Conservation (phyloP, 2,888 invertebrate species). For the Metacarcinus magister region DNA sequence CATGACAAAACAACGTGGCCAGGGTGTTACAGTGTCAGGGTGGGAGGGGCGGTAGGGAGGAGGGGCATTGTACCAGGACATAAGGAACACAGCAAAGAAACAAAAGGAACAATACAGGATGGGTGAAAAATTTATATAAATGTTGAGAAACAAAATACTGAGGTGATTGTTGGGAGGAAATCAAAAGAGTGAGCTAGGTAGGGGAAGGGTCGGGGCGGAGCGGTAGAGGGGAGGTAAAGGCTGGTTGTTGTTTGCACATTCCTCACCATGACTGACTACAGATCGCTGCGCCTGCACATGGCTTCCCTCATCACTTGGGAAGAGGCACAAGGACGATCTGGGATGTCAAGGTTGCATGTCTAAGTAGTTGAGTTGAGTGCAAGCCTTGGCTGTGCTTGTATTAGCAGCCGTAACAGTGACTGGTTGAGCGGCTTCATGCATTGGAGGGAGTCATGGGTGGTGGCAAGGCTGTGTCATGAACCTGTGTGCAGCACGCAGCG, state of each 20-base stretch:
- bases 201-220: neutral
- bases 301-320: neutral
- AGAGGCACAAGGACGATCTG: neutral
- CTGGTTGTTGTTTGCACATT: neutral
- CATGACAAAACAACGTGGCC: neutral
- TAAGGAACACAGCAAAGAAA: neutral
- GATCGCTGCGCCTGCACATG: neutral
- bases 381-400: neutral
- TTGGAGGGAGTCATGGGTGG: neutral
- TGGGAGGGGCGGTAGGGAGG: neutral
- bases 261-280: neutral
- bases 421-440: neutral
- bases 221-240: neutral
- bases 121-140: neutral
- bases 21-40: neutral
- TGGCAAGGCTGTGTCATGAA: neutral
- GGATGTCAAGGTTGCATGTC: neutral
- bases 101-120: neutral
- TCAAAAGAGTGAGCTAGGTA: neutral
- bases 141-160: neutral
- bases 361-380: neutral
- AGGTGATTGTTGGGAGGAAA: neutral
- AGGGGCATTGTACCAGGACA: neutral
- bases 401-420: neutral
- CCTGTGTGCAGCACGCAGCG: neutral